Percentiles rank a stretch among this genome's conserved stretches.
Conservation (phyloP, 2,113 vertebrate genomes). For the Zootoca vivipara region DNA sequence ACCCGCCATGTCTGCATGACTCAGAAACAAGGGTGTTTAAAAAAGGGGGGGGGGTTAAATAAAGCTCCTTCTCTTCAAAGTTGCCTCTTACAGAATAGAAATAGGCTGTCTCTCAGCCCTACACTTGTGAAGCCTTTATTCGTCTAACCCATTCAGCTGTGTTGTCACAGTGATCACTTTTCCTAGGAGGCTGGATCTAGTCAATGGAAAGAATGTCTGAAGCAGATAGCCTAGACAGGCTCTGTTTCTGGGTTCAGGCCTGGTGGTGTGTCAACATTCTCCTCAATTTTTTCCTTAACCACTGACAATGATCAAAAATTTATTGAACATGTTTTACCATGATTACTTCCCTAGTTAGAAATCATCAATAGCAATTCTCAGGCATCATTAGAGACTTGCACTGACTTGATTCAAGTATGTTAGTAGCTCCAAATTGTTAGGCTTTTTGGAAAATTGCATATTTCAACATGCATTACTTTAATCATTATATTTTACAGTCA, state of each 20-base stretch:
- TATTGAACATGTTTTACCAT: background rate
- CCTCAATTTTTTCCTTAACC: background rate
- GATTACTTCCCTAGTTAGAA: background rate
- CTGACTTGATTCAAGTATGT: too few relatives aligned
- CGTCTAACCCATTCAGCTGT: slow-evolving; percentile 37
- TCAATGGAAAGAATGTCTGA: slow-evolving; percentile 16
- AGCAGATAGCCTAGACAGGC: background rate
- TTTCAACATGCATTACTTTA: background rate
- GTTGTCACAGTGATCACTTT: background rate
- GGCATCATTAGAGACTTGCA: background rate
- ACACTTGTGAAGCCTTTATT: slow-evolving; percentile 30
- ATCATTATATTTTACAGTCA: background rate
- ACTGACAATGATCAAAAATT: background rate
- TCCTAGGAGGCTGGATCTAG: slow-evolving; percentile 2
- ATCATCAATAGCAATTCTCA: background rate
- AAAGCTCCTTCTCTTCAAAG: slow-evolving; percentile 32
- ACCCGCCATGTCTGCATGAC: slow-evolving; percentile 23
- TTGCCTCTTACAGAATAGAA: slow-evolving; percentile 33
- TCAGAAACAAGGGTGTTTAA: slow-evolving; percentile 27
- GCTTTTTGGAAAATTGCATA: background rate
- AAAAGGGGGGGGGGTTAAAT: slow-evolving; percentile 32
- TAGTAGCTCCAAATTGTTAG: background rate
- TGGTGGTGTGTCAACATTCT: background rate
- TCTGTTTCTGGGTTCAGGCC: background rate
- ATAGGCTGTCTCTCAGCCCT: slow-evolving; percentile 10